Base-by-base conservation (phyloP, 2,113 vertebrate species). In the Indicator indicator region DNA sequence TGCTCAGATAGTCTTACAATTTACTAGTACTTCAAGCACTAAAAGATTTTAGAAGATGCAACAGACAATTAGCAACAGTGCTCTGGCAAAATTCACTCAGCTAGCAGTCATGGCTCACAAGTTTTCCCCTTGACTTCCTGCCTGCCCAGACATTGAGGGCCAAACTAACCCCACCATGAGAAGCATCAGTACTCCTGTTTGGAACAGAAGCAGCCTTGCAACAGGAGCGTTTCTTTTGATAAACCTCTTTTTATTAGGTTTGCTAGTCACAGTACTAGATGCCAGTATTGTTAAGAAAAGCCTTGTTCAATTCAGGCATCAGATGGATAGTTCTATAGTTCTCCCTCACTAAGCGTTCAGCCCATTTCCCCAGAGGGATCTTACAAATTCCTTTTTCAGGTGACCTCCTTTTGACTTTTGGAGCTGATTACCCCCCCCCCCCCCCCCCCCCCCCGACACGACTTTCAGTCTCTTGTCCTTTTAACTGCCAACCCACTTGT, bases 291-390 rank as follows among this genome's bases (percentile, higher is more conserved):
- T 1, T 1, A 67, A 46, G 13, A 65, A 76, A 88, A 15, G 42
- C 27, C 56, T 26, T 2, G 28, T 18, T 70, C 2, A 0, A 7
- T 7, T 72, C 40, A 63, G 60, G 10, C 8, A 38, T 46, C 18
- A 28, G 30, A 23, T 6, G 30, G 21, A 11, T 0, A 44, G 36
- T 19, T 67, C 58, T 74, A 11, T 0, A 44, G 36, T 19, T 67
- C 58, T 74, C 12, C 33, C 33, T 60, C 1, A 1, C 12, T 4
- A 33, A 1, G 0, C 1, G 36, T 5, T 21, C 23, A 7, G n/a
- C 3, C 9, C 33, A 30, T 38, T 42, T 67, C 24, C 69, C 68
- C 52, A 54, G 59, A 83, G 56, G 48, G 52, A 81, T 21, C 38
- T 54, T 24, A 54, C 16, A 83, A 50, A 86, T 63, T 86, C 64